Percentiles rank a stretch among this genome's conserved stretches.
Conservation (phyloP, 1,140 invertebrate species). For the Drosophila sp. region DNA sequence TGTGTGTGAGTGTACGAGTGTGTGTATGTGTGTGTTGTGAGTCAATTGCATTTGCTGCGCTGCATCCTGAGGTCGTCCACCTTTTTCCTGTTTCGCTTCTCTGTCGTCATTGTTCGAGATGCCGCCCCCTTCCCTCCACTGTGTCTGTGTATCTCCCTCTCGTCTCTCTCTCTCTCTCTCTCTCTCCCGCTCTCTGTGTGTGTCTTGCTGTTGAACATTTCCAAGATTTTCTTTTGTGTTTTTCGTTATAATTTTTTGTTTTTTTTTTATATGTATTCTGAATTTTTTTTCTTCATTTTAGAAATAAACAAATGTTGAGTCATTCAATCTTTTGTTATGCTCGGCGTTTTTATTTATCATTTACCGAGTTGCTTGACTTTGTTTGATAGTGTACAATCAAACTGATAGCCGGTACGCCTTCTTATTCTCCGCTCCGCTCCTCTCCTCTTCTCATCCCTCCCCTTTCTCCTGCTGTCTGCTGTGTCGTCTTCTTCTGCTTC, state of each 20-base stretch:
- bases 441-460: no score
- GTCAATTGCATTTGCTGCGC: conserved; percentile 15
- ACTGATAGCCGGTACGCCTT: conserved; percentile 18
- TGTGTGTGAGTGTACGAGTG: conserved; percentile 7
- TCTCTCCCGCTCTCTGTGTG: conserved; percentile 4
- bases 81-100: conserved; percentile 56
- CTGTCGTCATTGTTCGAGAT: conserved; percentile 56
- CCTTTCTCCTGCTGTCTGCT: background rate
- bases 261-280: conserved; percentile 15
- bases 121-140: background rate
- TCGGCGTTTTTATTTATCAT: conserved; percentile 21
- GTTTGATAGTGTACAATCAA: conserved; percentile 34
- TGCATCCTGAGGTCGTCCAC: conserved; percentile 70
- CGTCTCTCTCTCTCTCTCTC: background rate
- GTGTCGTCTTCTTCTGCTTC: background rate
- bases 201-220: conserved; percentile 22
- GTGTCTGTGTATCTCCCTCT: conserved; percentile 6
- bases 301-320: conserved; percentile 11
- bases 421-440: no score
- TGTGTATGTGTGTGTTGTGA: conserved; percentile 3
- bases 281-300: conserved; percentile 2
- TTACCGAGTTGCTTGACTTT: conserved; percentile 44
- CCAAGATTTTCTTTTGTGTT: background rate
- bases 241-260: background rate
- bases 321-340: conserved; percentile 10